phyloP scores from a whole-genome alignment of 2,113 vertebrate genomes.

The Ictidomys tridecemlineatus region DNA sequence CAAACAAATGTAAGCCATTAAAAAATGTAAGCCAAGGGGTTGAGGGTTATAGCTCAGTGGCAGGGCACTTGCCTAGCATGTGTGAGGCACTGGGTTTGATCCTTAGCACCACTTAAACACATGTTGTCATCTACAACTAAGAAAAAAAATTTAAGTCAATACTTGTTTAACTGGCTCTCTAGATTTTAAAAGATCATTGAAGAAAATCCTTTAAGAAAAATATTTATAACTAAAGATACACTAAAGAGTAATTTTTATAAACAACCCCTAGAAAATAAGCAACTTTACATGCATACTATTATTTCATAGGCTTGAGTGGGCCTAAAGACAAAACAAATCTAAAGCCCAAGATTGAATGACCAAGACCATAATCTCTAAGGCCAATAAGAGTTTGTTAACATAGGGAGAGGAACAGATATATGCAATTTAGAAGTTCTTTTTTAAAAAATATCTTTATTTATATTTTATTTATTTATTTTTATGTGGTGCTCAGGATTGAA shows the following conservation, averaged over 20 bases:
- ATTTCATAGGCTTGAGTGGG: neutral
- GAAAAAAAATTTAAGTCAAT: neutral
- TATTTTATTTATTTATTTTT: too few relatives aligned
- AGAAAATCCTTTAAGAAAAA: slow-evolving; percentile 48
- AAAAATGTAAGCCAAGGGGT: neutral
- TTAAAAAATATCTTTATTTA: too few relatives aligned
- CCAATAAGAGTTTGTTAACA: neutral
- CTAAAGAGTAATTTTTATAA: slow-evolving; percentile 63
- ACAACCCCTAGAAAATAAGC: slow-evolving; percentile 28
- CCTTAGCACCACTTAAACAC: too few relatives aligned
- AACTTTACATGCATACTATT: neutral
- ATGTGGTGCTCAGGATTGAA: too few relatives aligned
- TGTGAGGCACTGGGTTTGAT: too few relatives aligned
- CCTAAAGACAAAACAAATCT: neutral
- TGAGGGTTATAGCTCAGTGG: too few relatives aligned
- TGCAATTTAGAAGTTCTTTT: neutral
- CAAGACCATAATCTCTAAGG: neutral
- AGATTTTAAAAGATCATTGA: slow-evolving; percentile 46
- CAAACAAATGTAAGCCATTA: neutral
- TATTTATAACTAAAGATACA: neutral
- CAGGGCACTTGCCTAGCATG: too few relatives aligned
- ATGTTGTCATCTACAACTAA: too few relatives aligned
- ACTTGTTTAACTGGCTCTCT: slow-evolving; percentile 16
- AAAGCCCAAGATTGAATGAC: neutral
- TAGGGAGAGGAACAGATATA: slow-evolving; percentile 23